Percentiles rank a stretch among this genome's conserved stretches.
Evolutionary conservation across 2,888 invertebrate species (phyloP).

Genomic region (Cantharis rustica): DNA sequence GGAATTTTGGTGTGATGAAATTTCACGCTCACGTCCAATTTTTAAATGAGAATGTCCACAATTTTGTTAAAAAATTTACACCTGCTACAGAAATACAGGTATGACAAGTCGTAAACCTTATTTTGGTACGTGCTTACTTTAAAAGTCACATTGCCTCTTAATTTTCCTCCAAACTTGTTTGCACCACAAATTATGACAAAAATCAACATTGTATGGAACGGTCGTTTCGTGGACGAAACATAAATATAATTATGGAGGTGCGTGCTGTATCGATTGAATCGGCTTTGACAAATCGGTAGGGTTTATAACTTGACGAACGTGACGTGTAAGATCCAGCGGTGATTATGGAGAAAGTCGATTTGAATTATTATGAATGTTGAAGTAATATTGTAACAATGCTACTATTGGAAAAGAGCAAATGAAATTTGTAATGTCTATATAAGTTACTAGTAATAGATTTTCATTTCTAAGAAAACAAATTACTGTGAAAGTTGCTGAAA

Average conservation of each 20-base stretch:
- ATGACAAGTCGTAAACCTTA: neutral
- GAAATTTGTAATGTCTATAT: constrained; percentile 7
- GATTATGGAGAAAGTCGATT: constrained; percentile 30
- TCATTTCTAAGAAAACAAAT: constrained; percentile 22
- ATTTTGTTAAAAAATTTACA: neutral
- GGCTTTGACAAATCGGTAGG: constrained; percentile 19
- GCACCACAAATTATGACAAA: neutral
- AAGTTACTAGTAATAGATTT: constrained; percentile 7
- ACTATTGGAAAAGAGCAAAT: constrained; percentile 11
- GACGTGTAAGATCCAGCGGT: constrained; percentile 17
- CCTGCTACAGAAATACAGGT: neutral
- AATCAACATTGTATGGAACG: neutral
- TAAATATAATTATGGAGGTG: constrained; percentile 10
- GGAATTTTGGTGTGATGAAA: neutral
- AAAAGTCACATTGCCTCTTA: neutral
- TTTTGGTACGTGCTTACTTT: neutral
- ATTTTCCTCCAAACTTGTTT: neutral
- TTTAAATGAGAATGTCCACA: neutral
- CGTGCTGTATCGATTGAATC: neutral
- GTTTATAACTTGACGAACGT: constrained; percentile 23
- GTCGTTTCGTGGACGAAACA: neutral
- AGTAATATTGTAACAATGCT: constrained; percentile 9
- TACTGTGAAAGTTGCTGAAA: constrained; percentile 16
- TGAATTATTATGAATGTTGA: constrained; percentile 18
- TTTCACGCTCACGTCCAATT: neutral